Evolutionary conservation across 2,113 vertebrate genomes (phyloP).

Genomic region (Neolamprologus tretocephalus): DNA sequence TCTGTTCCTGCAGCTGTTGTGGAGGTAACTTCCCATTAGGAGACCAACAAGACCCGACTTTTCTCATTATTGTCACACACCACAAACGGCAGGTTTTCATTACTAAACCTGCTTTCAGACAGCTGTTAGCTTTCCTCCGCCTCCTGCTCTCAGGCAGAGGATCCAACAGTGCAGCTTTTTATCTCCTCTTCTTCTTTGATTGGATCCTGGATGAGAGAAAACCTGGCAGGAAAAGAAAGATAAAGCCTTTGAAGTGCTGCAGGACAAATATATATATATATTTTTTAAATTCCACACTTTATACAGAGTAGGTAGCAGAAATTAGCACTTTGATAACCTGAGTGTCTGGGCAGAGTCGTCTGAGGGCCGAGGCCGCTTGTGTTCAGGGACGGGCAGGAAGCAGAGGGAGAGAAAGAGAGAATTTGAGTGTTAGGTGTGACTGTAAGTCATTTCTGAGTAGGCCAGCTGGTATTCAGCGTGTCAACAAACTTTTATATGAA

Average conservation of each 20-base stretch:
- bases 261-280: not conserved
- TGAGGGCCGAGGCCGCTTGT: not conserved
- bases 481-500: not conserved
- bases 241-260: not conserved
- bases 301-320: not conserved
- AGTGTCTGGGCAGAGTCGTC: not conserved
- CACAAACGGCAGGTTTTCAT: not conserved
- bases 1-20: not conserved
- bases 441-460: not conserved
- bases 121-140: not conserved
- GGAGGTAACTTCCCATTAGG: not conserved
- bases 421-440: not conserved
- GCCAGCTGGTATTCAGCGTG: conserved; percentile 1
- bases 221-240: not conserved
- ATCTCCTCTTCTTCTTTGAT: not conserved
- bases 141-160: not conserved
- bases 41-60: not conserved
- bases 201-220: not conserved
- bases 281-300: not conserved
- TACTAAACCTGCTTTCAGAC: not conserved
- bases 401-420: not conserved
- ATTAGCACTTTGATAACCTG: not conserved
- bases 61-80: not conserved
- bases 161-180: not conserved
- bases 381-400: not conserved